Base-by-base conservation (phyloP, 2,888 invertebrate species). In the Scaptomyza flava region DNA sequence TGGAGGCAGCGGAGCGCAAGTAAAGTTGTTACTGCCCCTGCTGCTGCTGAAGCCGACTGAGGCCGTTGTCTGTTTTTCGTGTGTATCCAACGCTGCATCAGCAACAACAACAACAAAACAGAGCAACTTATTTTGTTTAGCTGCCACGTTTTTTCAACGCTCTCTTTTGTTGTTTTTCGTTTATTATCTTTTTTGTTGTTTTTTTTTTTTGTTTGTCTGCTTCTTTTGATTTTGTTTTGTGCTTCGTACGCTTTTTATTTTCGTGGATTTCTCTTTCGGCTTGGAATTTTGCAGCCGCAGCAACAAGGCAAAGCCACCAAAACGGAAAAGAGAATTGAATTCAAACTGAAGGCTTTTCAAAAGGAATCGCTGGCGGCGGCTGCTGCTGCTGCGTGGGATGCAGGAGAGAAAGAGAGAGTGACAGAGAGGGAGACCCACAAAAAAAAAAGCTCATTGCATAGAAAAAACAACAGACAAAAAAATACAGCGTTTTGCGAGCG, bases 121-220 rank as follows among this genome's bases (percentile, higher is more conserved):
- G 56, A 80, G 60, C 59, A 75, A 78, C 69, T 83, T 83, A 83
- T 81, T 81, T 83, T 83, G 84, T 81, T 79, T 75, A 75, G 78
- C 75, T 70, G 81, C 80, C 79, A 75, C 80, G 80, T 79, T 77
- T 79, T 79, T 81, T 73, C 14, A 38, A 33, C 60, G 58, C 46
- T 68, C 59, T 54, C 57, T 57, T 69, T 72, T 70, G 72, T 73
- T 73, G 58, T 59, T 61, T 62, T 79, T 69, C 57, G 34, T 69
- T 64, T 50, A 52, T 27, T 33, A 27, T 27, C 48, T 65, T 59
- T 47, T 14, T 59, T 60, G 12, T 54, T 47, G 14, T 59, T 60
- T 14, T 58, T 46, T 31, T 68, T 66, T 53, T 62, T 43, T 59
- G 57, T 64, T 60, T 60, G 48, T 41, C 54, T 68, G 56, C 41